phyloP scores from a whole-genome alignment of 1,140 invertebrate genomes.

The Gryon sp. region DNA sequence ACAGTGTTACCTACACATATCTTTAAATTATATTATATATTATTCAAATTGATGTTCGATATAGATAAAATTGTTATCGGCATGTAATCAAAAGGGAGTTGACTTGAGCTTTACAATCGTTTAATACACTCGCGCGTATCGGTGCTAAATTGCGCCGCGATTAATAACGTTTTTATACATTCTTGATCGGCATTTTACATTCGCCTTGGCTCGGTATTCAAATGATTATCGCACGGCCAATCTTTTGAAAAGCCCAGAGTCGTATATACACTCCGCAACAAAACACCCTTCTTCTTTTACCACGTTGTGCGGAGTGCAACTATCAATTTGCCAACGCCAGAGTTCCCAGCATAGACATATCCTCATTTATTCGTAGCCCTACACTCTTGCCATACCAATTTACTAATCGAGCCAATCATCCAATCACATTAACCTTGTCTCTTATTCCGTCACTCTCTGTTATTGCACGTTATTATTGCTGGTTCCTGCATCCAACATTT shows the following conservation, averaged over 20 bases:
- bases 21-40: too few species aligned
- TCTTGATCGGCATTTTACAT: slow-evolving; percentile 23
- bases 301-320: slow-evolving; percentile 37
- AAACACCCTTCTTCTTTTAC: slow-evolving; percentile 48
- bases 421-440: slow-evolving; percentile 78
- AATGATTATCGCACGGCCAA: slow-evolving; percentile 52
- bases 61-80: slow-evolving; percentile 30
- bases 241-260: slow-evolving; percentile 33
- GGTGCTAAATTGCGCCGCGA: neutral
- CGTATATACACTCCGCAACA: slow-evolving; percentile 28
- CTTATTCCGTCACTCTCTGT: slow-evolving; percentile 68
- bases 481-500: slow-evolving; percentile 71
- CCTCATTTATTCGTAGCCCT: slow-evolving; percentile 79
- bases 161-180: slow-evolving; percentile 45
- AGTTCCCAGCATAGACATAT: slow-evolving; percentile 76
- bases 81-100: slow-evolving; percentile 11
- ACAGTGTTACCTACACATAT: too few species aligned
- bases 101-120: slow-evolving; percentile 12
- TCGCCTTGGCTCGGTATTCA: slow-evolving; percentile 43
- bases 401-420: slow-evolving; percentile 78
- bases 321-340: slow-evolving; percentile 72
- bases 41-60: too few species aligned
- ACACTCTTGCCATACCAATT: slow-evolving; percentile 73
- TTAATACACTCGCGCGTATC: slow-evolving; percentile 2
- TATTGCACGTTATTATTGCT: slow-evolving; percentile 68